A percentile compares a stretch with the other conserved stretches of the same genome.
These are phyloP conservation scores for Physocephala rufipes DNA, from an alignment of 2,888 invertebrate species.

Conservation along the genomic window DNA sequence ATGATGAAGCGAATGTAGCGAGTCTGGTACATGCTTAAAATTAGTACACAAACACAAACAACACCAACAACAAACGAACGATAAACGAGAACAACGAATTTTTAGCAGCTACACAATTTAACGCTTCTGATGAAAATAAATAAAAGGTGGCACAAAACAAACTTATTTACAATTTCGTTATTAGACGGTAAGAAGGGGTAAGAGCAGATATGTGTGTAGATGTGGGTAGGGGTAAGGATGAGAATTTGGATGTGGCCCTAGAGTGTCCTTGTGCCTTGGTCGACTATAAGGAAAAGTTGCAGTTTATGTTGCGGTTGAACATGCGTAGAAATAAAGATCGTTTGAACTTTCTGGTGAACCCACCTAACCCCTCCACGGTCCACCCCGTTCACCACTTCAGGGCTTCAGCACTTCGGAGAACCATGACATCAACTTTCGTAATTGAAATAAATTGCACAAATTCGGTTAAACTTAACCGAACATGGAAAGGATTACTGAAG, in stretches of 20 bases:
- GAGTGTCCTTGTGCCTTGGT: not conserved
- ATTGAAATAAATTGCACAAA: slow-evolving; percentile 28
- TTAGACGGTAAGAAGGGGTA: not conserved
- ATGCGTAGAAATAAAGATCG: not conserved
- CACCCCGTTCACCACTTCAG: not conserved
- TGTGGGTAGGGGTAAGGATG: not conserved
- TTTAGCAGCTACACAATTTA: not conserved
- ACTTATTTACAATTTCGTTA: not conserved
- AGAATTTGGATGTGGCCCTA: not conserved
- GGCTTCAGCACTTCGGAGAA: not conserved
- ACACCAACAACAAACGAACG: too few species aligned
- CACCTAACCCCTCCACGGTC: not conserved
- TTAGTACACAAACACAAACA: too few species aligned
- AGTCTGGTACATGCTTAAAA: too few species aligned
- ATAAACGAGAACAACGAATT: too few species aligned
- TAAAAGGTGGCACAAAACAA: not conserved
- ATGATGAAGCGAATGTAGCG: too few species aligned
- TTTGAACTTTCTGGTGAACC: not conserved
- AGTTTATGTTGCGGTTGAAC: not conserved
- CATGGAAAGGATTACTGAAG: not conserved
- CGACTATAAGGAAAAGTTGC: not conserved
- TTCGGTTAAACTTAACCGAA: slow-evolving; percentile 27
- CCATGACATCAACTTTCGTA: slow-evolving; percentile 25
- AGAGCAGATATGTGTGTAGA: not conserved
- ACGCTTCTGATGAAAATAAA: not conserved